Percentiles rank a stretch among this genome's conserved stretches.
Conservation (phyloP, 2,797 vertebrate species). For the Myoxocephalus aenaeus region DNA sequence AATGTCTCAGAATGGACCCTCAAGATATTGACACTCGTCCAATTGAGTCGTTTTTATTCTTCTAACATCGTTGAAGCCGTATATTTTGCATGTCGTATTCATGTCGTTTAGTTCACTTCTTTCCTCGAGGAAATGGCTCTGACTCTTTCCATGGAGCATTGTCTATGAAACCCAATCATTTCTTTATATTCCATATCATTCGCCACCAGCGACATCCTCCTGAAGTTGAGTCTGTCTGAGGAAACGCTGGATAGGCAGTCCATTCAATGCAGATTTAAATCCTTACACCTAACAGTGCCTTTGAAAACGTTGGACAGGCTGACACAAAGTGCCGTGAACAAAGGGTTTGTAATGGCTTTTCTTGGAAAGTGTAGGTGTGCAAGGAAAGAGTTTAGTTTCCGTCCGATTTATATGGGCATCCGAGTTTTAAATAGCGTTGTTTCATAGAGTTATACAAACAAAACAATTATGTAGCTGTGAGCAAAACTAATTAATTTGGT, state of each 20-base stretch:
- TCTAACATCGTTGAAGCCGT: conserved; percentile 7
- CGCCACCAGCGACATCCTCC: conserved; percentile 49
- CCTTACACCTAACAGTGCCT: conserved; percentile 23
- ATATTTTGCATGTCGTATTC: conserved; percentile 12
- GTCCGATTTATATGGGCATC: background rate
- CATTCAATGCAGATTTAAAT: conserved; percentile 58
- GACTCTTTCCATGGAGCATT: conserved; percentile 38
- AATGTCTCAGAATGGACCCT: conserved; percentile 6
- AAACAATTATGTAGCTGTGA: background rate
- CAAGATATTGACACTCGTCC: conserved; percentile 8
- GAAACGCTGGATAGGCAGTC: conserved; percentile 40
- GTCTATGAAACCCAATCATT: conserved; percentile 45
- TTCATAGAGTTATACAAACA: conserved; percentile 3
- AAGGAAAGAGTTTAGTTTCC: background rate
- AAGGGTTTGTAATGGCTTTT: conserved; percentile 13
- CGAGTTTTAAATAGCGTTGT: background rate
- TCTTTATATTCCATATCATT: conserved; percentile 43
- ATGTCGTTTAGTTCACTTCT: background rate
- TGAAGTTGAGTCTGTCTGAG: conserved; percentile 50
- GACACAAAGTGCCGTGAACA: conserved; percentile 16
- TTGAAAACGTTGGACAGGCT: conserved; percentile 24
- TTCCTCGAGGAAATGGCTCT: background rate
- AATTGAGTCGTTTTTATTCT: conserved; percentile 26
- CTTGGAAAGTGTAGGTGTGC: conserved; percentile 10
- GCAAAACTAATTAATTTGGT: conserved; percentile 17